phyloP scores from a whole-genome alignment of 2,797 vertebrate genomes.

The Sardinella longiceps region DNA sequence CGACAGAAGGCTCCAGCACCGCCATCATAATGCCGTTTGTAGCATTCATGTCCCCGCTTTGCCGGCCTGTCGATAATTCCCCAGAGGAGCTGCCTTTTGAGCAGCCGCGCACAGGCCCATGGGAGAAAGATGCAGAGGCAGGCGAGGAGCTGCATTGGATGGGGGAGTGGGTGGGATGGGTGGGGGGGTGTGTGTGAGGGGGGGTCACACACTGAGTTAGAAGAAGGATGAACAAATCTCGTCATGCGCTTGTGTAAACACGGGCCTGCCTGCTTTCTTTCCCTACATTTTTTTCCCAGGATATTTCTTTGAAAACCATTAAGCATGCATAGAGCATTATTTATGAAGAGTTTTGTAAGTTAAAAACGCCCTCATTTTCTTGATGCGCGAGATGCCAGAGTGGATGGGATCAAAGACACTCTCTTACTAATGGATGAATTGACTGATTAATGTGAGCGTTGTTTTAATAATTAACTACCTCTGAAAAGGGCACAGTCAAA shows the following conservation, averaged over 20 bases:
- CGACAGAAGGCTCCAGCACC: constrained; percentile 24
- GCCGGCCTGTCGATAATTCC: constrained; percentile 15
- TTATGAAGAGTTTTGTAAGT: constrained; percentile 26
- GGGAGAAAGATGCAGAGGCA: background rate
- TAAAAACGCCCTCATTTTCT: constrained; percentile 5
- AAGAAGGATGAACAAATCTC: constrained; percentile 7
- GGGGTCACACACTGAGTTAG: background rate
- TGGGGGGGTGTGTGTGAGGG: background rate
- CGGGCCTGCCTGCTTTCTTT: background rate
- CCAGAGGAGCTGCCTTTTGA: constrained; percentile 9
- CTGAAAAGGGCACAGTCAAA: background rate
- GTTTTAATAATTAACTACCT: constrained; percentile 17
- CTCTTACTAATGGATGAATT: constrained; percentile 5
- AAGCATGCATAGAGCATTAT: constrained; percentile 13
- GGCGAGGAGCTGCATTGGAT: background rate
- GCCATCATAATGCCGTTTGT: constrained; percentile 27
- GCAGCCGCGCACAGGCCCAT: background rate
- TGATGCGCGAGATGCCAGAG: background rate
- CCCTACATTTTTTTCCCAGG: background rate
- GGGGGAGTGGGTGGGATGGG: background rate
- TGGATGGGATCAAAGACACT: constrained; percentile 9
- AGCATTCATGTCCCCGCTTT: constrained; percentile 19
- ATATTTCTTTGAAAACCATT: background rate
- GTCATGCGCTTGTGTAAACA: constrained; percentile 10
- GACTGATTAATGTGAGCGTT: background rate